Evolutionary conservation across 2,888 invertebrate species (phyloP), one percentile per base, ranked within the genome.

Genomic region (Lottia scabra): DNA sequence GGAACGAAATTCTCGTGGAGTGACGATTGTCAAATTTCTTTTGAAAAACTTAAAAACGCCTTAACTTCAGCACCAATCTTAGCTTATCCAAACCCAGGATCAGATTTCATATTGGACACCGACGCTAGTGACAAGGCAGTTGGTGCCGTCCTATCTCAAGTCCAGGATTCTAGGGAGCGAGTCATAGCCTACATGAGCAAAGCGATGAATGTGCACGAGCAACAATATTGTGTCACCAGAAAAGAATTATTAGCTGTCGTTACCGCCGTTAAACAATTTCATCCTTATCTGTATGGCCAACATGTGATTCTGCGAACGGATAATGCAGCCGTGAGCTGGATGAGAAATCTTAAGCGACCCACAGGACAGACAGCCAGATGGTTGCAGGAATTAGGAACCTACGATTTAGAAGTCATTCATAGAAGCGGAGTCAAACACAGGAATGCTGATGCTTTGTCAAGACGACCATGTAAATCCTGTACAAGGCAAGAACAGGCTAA

Each of bases 171-270:
- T 6, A 48, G 0, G 48, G 13, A 48, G 48, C 48, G 19, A 15
- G 67, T 62, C 12, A 71, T 71, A 23, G 67, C 67, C n/a, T 71
- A 30, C 43, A 46, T 65, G 48, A 68, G 68, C 45, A 71, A 71
- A 23, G 43, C 71, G 23, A 26, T 48, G 26, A 71, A 62, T 26
- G 48, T 4, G 48, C 19, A 48, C 48, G 48, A 48, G 19, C 48
- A 48, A 10, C 48, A 19, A 19, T 48, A 48, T 19, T 48, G 48
- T 48, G 48, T 48, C 16, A 48, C 12, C 16, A 48, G 48, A 48
- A 48, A 48, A 48, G 15, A 48, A 48, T 48, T 48, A 19, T 19
- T 48, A 1, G 19, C 48, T 19, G 48, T 48, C 16, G 19, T 48
- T 19, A 48, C 16, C 5, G 48, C 19, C 15, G n/a, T 48, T 13